These are phyloP conservation scores for Zaprionus obscuricornis DNA, from an alignment of 2,888 invertebrate genomes.

Conservation along the genomic window DNA sequence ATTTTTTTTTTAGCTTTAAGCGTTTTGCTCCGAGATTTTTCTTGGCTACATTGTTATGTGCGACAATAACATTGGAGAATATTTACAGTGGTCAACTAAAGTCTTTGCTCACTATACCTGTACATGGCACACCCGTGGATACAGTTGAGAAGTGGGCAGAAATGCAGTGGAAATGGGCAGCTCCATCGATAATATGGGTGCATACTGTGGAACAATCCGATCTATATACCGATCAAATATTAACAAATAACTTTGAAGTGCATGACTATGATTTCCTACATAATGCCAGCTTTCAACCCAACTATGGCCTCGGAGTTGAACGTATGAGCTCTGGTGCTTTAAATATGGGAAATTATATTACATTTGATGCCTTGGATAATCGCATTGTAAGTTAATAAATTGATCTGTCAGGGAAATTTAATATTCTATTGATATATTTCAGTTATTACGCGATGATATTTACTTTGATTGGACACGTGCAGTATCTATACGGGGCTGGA, in stretches of 20 bases:
- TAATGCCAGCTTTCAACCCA: slow-evolving; percentile 71
- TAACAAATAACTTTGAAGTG: slow-evolving; percentile 73
- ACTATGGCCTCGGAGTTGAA: slow-evolving; percentile 81
- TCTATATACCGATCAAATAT: slow-evolving; percentile 71
- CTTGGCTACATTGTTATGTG: slow-evolving; percentile 73
- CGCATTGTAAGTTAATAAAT: slow-evolving; percentile 68
- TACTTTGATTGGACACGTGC: slow-evolving; percentile 82
- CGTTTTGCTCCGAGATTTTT: slow-evolving; percentile 75
- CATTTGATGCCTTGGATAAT: slow-evolving; percentile 64
- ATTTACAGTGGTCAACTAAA: slow-evolving; percentile 82
- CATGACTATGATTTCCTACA: slow-evolving; percentile 72
- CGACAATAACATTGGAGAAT: slow-evolving; percentile 81
- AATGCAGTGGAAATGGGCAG: slow-evolving; percentile 80
- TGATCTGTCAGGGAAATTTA: background rate
- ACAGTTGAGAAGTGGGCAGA: slow-evolving; percentile 77
- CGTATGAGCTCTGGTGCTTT: slow-evolving; percentile 75
- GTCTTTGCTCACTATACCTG: slow-evolving; percentile 79
- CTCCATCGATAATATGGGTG: slow-evolving; percentile 80
- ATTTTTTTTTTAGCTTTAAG: slow-evolving; percentile 53
- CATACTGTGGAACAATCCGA: slow-evolving; percentile 73
- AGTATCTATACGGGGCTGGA: slow-evolving; percentile 81
- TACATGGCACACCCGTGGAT: slow-evolving; percentile 77
- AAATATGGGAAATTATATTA: slow-evolving; percentile 76
- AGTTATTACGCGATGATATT: slow-evolving; percentile 80
- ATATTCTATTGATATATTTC: background rate